Base-by-base conservation (phyloP, 1,140 invertebrate species). In the Procambarus clarkii region DNA sequence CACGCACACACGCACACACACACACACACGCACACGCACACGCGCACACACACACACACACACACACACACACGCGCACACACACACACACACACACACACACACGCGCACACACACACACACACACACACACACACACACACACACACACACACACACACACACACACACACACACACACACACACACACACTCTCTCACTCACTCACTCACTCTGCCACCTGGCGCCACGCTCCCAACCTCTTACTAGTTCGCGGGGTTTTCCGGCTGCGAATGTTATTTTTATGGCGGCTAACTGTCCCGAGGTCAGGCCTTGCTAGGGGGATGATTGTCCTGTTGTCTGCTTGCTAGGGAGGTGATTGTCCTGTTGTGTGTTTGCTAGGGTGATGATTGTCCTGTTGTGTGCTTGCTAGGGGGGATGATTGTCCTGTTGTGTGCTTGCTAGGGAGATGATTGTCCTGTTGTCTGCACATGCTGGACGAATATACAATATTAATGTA, bases 31-130 rank as follows among this genome's bases (percentile, higher is more conserved):
- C 44, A 46, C 78, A 50, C 44, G n/a, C 78, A 80, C 78, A 80
- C 44, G 48, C 44, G 48, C 78, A 45, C 44, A 50, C 78, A 80
- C 78, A 50, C 78, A 80, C 78, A 50, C 78, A 80, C 48, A 80
- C 78, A 48, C 80, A 21, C 46, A 60, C 46, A 60, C 80, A 54
- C 80, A 82, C 80, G 34, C 80, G 58, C 54, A n/a, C 46, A 82
- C 80, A 82, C 80, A 54, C 54, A 82, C 80, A 82, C 77, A 78
- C 77, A 78, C 77, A 78, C 77, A 78, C 77, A 78, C 77, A 78
- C 77, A 78, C 77, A 78, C 74, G 45, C 74, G 45, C 69, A 77
- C 74, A 77, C 74, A 77, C 74, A 77, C 74, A 77, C 74, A 77
- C 74, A 77, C 74, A 71, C 69, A 71, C 69, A 71, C 69, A 77